Percentiles rank a stretch among this genome's conserved stretches.
These are phyloP conservation scores for Apeira syringaria DNA, from an alignment of 2,888 invertebrate genomes.

Conservation along the genomic window DNA sequence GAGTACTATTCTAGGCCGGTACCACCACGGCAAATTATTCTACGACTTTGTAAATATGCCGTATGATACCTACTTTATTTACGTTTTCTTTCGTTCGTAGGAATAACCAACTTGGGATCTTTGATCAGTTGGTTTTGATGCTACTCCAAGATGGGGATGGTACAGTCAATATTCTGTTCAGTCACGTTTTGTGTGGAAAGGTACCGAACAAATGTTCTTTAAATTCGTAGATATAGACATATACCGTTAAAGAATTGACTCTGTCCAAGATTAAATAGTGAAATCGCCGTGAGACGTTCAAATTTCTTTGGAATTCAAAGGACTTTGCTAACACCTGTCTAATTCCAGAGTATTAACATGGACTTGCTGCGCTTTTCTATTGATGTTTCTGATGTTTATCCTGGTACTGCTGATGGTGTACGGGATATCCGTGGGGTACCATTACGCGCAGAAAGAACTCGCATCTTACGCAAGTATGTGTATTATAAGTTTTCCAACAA, in stretches of 20 bases:
- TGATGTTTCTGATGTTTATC: slow-evolving; percentile 64
- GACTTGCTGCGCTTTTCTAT: slow-evolving; percentile 67
- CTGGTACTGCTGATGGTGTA: slow-evolving; percentile 66
- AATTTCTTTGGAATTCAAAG: no score
- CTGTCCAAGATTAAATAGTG: no score
- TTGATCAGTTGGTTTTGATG: not conserved
- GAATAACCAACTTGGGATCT: no score
- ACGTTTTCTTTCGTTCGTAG: no score
- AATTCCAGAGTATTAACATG: slow-evolving; percentile 64
- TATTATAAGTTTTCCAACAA: no score
- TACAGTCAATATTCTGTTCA: slow-evolving; percentile 68
- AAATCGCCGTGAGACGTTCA: no score
- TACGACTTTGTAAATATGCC: no score
- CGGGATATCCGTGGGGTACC: slow-evolving; percentile 74
- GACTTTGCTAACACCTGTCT: not conserved
- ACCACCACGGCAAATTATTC: no score
- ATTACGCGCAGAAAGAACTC: slow-evolving; percentile 74
- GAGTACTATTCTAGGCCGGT: no score
- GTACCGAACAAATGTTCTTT: slow-evolving; percentile 47
- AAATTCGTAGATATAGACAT: no score
- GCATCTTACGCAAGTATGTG: slow-evolving; percentile 65
- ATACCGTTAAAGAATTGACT: no score
- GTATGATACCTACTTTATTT: no score
- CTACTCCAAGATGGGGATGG: slow-evolving; percentile 52
- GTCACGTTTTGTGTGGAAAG: slow-evolving; percentile 69